phyloP scores from a whole-genome alignment of 92 coral and sea anemone genomes.

The Blastomussa wellsi region DNA sequence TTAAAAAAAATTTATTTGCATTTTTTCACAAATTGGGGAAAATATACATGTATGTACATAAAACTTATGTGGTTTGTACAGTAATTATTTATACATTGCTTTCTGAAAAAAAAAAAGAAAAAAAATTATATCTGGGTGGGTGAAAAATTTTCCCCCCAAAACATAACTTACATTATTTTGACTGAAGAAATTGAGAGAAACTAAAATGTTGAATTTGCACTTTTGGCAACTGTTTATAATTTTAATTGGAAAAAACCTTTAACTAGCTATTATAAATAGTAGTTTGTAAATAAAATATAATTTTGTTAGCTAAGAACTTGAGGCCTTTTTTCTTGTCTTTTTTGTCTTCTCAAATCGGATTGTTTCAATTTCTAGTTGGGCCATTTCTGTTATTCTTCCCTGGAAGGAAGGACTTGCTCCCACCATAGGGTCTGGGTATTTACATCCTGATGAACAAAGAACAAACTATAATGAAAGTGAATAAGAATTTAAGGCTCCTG shows the following conservation, averaged over 20 bases:
- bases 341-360: slow-evolving; percentile 89
- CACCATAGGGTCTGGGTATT: slow-evolving; percentile 82
- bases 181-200: background rate
- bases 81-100: background rate
- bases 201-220: background rate
- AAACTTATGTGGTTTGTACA: background rate
- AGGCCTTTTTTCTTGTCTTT: slow-evolving; percentile 71
- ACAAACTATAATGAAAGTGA: background rate
- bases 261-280: slow-evolving; percentile 20
- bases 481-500: too few relatives aligned
- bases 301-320: slow-evolving; percentile 25
- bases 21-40: background rate
- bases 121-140: too few relatives aligned
- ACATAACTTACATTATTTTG: background rate
- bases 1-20: background rate
- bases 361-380: slow-evolving; percentile 91
- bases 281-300: background rate
- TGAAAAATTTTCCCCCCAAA: background rate
- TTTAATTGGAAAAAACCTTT: slow-evolving; percentile 17
- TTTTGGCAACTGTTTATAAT: background rate
- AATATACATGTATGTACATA: slow-evolving; percentile 1
- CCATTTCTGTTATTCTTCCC: slow-evolving; percentile 90
- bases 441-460: slow-evolving; percentile 60
- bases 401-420: slow-evolving; percentile 90
- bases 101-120: background rate